A percentile compares a stretch with the other conserved stretches of the same genome.
These are phyloP conservation scores for Erpetoichthys calabaricus DNA, from an alignment of 2,797 vertebrate species.

Conservation along the genomic window DNA sequence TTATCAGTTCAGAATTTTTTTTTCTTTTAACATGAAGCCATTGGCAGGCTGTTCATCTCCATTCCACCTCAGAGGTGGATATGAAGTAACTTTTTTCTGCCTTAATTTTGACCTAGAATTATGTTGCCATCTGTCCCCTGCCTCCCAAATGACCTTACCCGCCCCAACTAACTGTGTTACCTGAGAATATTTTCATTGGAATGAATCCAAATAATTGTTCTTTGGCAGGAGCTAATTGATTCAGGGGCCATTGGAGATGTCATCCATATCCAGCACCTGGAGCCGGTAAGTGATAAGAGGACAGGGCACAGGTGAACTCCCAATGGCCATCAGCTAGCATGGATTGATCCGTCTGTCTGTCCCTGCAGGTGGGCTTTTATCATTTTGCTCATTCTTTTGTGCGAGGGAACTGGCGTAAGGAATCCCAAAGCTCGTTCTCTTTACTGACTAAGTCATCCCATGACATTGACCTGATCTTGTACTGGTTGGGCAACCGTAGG, in stretches of 20 bases:
- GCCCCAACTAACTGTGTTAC: no score
- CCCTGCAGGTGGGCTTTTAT: slow-evolving; percentile 57
- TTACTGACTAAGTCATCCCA: slow-evolving; percentile 70
- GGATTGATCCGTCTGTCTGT: slow-evolving; percentile 5
- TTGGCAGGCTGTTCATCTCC: no score
- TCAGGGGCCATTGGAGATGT: slow-evolving; percentile 54
- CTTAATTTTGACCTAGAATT: no score
- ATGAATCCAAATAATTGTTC: no score
- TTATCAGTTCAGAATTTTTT: no score
- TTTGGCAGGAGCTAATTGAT: slow-evolving; percentile 49
- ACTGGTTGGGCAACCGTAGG: slow-evolving; percentile 62
- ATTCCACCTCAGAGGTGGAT: no score
- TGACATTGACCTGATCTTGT: slow-evolving; percentile 64
- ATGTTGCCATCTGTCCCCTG: no score
- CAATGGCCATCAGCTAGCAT: background rate
- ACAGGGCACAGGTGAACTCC: background rate
- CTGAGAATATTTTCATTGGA: no score
- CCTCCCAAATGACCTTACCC: no score
- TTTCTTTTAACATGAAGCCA: no score
- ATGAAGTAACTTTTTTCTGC: no score
- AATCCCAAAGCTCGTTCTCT: slow-evolving; percentile 60
- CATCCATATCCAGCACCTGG: slow-evolving; percentile 67
- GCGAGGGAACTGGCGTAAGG: slow-evolving; percentile 74
- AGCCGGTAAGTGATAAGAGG: slow-evolving; percentile 46
- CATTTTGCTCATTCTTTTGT: slow-evolving; percentile 75